Evolutionary conservation across 2,888 invertebrate genomes (phyloP).

Genomic region (Anoncus sp.): DNA sequence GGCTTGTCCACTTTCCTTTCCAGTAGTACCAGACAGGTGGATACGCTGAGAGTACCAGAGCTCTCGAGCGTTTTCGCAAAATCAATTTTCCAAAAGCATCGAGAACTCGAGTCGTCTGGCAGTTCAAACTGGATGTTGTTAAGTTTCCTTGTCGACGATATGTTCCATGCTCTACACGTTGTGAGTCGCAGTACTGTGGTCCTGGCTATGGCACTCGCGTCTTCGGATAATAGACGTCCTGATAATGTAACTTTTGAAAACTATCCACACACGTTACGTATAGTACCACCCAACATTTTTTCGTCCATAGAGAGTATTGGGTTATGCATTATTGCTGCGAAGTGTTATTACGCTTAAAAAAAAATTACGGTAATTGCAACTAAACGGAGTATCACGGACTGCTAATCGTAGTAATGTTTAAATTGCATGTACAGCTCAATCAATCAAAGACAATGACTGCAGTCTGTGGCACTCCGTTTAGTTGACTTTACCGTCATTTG

Average conservation of each 20-base stretch:
- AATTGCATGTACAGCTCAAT: no score
- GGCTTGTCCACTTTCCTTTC: constrained; percentile 42
- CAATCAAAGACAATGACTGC: no score
- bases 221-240: background rate
- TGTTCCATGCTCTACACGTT: background rate
- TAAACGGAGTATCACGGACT: no score
- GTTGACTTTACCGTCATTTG: no score
- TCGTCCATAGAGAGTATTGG: background rate
- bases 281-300: background rate
- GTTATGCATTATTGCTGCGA: no score
- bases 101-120: constrained; percentile 24
- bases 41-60: constrained; percentile 32
- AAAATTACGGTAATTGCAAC: no score
- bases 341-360: no score
- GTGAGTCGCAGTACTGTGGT: background rate
- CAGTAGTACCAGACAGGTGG: constrained; percentile 25
- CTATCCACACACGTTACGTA: background rate
- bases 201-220: constrained; percentile 11
- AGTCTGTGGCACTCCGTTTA: no score
- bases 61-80: constrained; percentile 39
- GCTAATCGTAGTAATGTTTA: no score
- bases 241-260: background rate
- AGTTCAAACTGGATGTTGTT: constrained; percentile 21
- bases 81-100: constrained; percentile 60
- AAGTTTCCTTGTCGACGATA: constrained; percentile 32